Evolutionary conservation across 1,140 invertebrate species (phyloP), one percentile per base, ranked within the genome.

Genomic region (Cydia pomonella): DNA sequence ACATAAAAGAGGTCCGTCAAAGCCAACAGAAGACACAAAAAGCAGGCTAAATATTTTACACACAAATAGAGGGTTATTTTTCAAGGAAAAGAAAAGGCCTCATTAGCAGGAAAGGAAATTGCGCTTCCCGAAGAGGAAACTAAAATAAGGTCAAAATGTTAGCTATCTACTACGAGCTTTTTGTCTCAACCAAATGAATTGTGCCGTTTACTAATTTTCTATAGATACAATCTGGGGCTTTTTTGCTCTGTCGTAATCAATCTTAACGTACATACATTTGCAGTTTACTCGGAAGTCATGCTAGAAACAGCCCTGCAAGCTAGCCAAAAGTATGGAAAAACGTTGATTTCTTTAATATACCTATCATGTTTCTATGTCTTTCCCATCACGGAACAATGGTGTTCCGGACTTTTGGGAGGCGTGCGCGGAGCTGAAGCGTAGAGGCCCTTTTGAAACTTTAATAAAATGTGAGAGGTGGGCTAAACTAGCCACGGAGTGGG

Each of bases 41-140:
- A 72, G 25, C 41, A 27, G 38, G 71, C 12, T 72, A 41, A 69
- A 69, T 41, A 69, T 69, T 69, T 69, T 69, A 33, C 64, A 72
- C 47, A 64, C 83, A 86, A 79, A 85, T 85, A 83, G 81, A 84
- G 77, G 64, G 64, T 69, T 69, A 69, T 69, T 69, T 16, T 69
- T 41, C 82, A 83, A 82, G 81, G 80, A 87, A 85, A 82, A 91
- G 89, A 89, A 90, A 90, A 89, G 84, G 83, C 84, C 88, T 92
- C 90, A 91, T 92, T 92, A 92, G 87, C 84, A 90, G 82, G 88
- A 91, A 87, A 87, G 89, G 90, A 92, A 92, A 92, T 91, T 92
- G 90, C 90, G 90, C 84, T 84, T 90, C 87, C 85, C 81, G 79
- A 77, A 80, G 82, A 87, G 81, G 81, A 90, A 90, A 85, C 83